Percentiles rank a stretch among this genome's conserved stretches.
phyloP scores from a whole-genome alignment of 1,140 invertebrate species.

The Chionoecetes opilio region DNA sequence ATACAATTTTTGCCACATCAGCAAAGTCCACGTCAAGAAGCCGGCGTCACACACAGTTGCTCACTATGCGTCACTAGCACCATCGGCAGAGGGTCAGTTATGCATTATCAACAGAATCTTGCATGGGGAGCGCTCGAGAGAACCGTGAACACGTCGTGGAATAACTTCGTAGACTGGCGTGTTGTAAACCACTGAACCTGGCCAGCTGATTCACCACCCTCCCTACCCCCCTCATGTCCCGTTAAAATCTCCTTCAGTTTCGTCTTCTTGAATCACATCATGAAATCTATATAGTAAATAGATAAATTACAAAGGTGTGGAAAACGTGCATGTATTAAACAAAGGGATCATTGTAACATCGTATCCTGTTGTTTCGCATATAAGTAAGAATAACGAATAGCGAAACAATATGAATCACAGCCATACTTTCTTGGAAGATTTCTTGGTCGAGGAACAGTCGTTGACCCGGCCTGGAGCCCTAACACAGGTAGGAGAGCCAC shows the following conservation, averaged over 20 bases:
- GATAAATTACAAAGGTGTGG: not conserved
- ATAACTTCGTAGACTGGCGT: not conserved
- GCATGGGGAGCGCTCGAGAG: not conserved
- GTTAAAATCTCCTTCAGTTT: not conserved
- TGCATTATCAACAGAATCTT: not conserved
- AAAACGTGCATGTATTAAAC: not conserved
- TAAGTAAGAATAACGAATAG: not conserved
- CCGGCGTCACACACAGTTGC: not conserved
- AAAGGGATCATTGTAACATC: no score
- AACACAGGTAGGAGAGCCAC: not conserved
- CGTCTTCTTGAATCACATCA: not conserved
- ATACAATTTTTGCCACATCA: not conserved
- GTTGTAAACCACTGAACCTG: not conserved
- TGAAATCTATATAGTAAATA: not conserved
- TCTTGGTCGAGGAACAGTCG: not conserved
- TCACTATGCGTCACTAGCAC: not conserved
- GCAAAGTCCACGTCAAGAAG: not conserved
- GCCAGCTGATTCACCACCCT: not conserved
- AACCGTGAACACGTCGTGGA: not conserved
- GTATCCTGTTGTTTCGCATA: not conserved
- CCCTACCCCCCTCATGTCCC: not conserved
- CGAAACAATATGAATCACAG: slow-evolving; percentile 45
- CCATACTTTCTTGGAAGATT: not conserved
- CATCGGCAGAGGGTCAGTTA: not conserved
- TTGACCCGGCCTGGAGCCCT: slow-evolving; percentile 51